Evolutionary conservation across 1,140 invertebrate genomes (phyloP).

Genomic region (Sarcophaga bullata): DNA sequence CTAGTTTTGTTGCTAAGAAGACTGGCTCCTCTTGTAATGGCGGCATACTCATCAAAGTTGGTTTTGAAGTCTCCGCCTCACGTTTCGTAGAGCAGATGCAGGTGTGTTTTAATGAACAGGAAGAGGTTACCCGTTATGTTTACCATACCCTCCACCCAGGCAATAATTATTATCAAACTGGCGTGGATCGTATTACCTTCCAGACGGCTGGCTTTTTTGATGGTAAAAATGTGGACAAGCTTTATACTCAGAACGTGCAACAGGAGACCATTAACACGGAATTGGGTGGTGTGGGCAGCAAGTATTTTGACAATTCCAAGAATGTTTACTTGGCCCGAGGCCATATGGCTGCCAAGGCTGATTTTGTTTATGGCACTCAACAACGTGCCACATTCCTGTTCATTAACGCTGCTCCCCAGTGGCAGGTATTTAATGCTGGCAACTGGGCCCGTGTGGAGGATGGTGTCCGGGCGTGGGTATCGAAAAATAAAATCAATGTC

Average conservation of each 20-base stretch:
- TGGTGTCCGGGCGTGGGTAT: constrained; percentile 65
- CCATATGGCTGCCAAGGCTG: constrained; percentile 75
- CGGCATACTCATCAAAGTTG: constrained; percentile 55
- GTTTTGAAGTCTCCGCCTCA: constrained; percentile 54
- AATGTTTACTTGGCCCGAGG: constrained; percentile 70
- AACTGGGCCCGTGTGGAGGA: constrained; percentile 72
- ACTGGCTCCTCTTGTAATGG: constrained; percentile 59
- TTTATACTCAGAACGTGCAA: constrained; percentile 60
- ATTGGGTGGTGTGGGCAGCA: constrained; percentile 55
- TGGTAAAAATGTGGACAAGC: constrained; percentile 58
- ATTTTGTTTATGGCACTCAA: constrained; percentile 72
- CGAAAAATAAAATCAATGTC: constrained; percentile 62
- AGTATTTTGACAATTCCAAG: constrained; percentile 53
- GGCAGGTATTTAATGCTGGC: constrained; percentile 74
- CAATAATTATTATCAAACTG: constrained; percentile 60
- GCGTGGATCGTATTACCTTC: constrained; percentile 63
- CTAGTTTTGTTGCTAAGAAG: constrained; percentile 59
- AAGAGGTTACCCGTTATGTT: constrained; percentile 64
- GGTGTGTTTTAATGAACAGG: constrained; percentile 66
- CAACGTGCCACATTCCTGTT: constrained; percentile 76
- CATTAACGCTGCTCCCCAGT: constrained; percentile 73
- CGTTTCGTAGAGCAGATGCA: constrained; percentile 64
- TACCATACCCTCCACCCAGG: constrained; percentile 59
- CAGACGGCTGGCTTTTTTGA: constrained; percentile 57
- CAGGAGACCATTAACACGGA: constrained; percentile 55